Evolutionary conservation across 1,140 invertebrate genomes (phyloP).

Genomic region (Pachypsylla venusta): DNA sequence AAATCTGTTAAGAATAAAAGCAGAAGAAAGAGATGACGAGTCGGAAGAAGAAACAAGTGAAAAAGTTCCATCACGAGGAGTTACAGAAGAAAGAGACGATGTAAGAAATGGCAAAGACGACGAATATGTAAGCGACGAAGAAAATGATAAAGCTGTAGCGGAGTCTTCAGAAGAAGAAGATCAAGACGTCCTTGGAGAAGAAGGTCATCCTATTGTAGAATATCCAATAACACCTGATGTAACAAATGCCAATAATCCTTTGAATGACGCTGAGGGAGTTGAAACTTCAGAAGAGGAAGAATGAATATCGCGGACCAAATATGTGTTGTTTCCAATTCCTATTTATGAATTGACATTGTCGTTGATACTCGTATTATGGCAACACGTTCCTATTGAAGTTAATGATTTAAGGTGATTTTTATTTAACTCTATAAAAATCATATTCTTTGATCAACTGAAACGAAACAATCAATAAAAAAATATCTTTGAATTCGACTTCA

Average conservation of each 20-base stretch:
- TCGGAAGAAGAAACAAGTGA: not conserved
- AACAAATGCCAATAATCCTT: not conserved
- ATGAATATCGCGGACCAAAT: no score
- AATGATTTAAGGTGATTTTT: no score
- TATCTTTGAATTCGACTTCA: no score
- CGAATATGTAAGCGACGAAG: not conserved
- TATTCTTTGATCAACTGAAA: no score
- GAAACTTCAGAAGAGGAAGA: not conserved
- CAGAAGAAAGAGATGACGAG: not conserved
- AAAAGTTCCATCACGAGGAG: not conserved
- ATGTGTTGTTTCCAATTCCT: no score
- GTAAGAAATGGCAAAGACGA: not conserved
- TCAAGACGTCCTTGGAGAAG: not conserved
- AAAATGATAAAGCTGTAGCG: not conserved
- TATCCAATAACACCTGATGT: constrained; percentile 7
- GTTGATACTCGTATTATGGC: no score
- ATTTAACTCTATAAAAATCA: no score
- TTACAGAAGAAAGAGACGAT: not conserved
- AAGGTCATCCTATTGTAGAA: constrained; percentile 7
- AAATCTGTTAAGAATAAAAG: constrained; percentile 4
- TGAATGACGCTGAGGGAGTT: not conserved
- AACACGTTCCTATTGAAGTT: no score
- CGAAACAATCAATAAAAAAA: no score
- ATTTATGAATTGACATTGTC: no score
- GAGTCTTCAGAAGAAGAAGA: constrained; percentile 2